These are phyloP conservation scores for Scolanthus callimorphus DNA, from an alignment of 92 coral and sea anemone genomes.

Conservation along the genomic window DNA sequence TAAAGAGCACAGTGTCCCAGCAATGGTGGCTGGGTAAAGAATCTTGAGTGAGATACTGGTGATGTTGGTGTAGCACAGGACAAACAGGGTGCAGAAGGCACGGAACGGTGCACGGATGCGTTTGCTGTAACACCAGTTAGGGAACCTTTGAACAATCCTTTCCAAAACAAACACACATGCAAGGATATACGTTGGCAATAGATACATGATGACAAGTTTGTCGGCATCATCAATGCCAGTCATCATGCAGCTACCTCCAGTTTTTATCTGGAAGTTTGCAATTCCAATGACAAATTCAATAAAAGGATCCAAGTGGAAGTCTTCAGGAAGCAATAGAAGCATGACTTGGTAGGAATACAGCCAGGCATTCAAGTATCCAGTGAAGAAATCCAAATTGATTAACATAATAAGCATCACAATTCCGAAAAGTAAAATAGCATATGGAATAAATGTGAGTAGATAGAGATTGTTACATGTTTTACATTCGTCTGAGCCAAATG, in stretches of 20 bases:
- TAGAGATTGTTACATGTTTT: slow-evolving; percentile 42
- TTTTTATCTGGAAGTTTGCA: slow-evolving; percentile 49
- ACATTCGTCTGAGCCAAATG: slow-evolving; percentile 70
- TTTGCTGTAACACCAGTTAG: slow-evolving; percentile 72
- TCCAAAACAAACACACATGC: slow-evolving; percentile 51
- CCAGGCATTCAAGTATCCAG: slow-evolving; percentile 95
- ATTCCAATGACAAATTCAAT: slow-evolving; percentile 60
- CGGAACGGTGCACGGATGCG: slow-evolving; percentile 77
- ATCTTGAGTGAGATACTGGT: slow-evolving; percentile 69
- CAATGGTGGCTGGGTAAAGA: slow-evolving; percentile 49
- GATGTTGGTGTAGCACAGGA: slow-evolving; percentile 84
- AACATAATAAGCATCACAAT: slow-evolving; percentile 61
- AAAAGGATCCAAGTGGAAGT: slow-evolving; percentile 51
- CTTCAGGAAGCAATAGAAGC: slow-evolving; percentile 45
- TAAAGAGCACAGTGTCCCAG: slow-evolving; percentile 42
- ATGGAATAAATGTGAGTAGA: slow-evolving; percentile 50
- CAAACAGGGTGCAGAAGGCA: slow-evolving; percentile 87
- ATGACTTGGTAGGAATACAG: slow-evolving; percentile 92
- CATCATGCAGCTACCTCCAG: slow-evolving; percentile 50
- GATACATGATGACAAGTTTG: slow-evolving; percentile 61
- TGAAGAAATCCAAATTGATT: slow-evolving; percentile 74
- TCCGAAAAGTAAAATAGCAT: slow-evolving; percentile 36
- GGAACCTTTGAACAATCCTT: slow-evolving; percentile 55
- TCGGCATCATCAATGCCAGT: slow-evolving; percentile 68
- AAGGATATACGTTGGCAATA: slow-evolving; percentile 65